phyloP scores from a whole-genome alignment of 1,140 invertebrate genomes.

The Drosophila chauvacae region DNA sequence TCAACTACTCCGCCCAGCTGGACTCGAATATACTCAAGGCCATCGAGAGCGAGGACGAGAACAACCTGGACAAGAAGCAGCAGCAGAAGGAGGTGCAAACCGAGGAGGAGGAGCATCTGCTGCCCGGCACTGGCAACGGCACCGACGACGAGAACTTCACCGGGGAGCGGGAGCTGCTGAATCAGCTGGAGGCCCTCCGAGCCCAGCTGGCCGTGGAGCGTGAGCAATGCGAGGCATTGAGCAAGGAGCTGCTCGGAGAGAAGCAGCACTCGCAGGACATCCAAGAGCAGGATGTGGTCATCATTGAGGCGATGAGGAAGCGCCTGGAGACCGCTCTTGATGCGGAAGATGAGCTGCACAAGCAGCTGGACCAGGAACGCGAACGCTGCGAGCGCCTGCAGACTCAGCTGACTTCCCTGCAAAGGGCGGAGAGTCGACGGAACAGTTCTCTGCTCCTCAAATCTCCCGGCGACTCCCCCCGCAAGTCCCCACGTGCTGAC shows the following conservation, averaged over 20 bases:
- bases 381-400: conserved; percentile 86
- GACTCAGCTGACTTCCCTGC: conserved; percentile 73
- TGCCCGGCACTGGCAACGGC: conserved; percentile 54
- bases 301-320: conserved; percentile 87
- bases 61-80: conserved; percentile 84
- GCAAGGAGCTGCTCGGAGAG: conserved; percentile 85
- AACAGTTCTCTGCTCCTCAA: conserved; percentile 69
- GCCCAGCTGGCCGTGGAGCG: conserved; percentile 85
- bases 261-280: conserved; percentile 85
- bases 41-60: conserved; percentile 85
- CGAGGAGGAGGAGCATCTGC: conserved; percentile 32
- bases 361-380: conserved; percentile 86
- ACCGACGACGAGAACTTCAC: conserved; percentile 81
- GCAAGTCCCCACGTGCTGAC: conserved; percentile 75
- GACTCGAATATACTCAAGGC: conserved; percentile 87
- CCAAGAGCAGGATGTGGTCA: conserved; percentile 87
- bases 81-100: conserved; percentile 83
- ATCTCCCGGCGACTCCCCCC: conserved; percentile 73
- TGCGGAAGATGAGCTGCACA: conserved; percentile 87
- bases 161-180: conserved; percentile 75
- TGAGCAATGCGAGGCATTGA: conserved; percentile 85
- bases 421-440: conserved; percentile 74
- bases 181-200: conserved; percentile 81
- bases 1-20: conserved; percentile 87
- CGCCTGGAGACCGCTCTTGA: conserved; percentile 87